These are phyloP conservation scores for Antennarius striatus DNA, from an alignment of 2,113 vertebrate genomes.

Conservation along the genomic window DNA sequence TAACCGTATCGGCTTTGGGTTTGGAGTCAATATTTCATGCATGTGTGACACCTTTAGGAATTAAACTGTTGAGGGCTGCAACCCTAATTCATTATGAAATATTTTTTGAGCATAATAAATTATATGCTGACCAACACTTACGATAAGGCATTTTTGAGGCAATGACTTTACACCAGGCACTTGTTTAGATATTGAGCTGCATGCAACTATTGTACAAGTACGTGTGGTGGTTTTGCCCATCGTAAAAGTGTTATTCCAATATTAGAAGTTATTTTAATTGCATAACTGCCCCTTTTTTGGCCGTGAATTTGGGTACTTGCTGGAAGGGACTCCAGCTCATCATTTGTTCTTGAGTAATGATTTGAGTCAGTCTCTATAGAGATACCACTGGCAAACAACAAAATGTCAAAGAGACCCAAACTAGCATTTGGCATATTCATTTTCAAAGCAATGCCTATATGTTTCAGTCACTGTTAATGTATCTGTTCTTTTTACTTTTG, in stretches of 20 bases:
- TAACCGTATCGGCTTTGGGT: conserved; percentile 34
- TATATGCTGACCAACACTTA: too few relatives aligned
- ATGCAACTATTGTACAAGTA: too few relatives aligned
- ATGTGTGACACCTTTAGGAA: conserved; percentile 13
- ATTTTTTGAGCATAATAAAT: too few relatives aligned
- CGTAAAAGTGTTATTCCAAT: neutral
- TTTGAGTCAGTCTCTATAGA: conserved; percentile 35
- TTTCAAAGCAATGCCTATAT: neutral
- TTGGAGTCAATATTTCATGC: conserved; percentile 20
- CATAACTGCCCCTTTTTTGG: conserved; percentile 18
- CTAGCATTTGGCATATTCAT: conserved; percentile 4
- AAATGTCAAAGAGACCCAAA: conserved; percentile 4
- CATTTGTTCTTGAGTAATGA: conserved; percentile 26
- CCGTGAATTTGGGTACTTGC: conserved; percentile 1
- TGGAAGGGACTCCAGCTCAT: conserved; percentile 26
- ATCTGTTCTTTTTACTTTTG: neutral
- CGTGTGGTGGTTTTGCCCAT: neutral
- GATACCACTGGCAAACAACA: conserved; percentile 2
- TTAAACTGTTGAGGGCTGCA: conserved; percentile 14
- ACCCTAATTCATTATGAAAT: too few relatives aligned
- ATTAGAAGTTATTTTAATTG: conserved; percentile 28
- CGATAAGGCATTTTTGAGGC: too few relatives aligned
- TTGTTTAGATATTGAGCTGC: too few relatives aligned
- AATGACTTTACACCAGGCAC: too few relatives aligned
- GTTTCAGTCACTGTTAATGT: neutral